Evolutionary conservation across 2,113 vertebrate genomes (phyloP).

Genomic region (Catharus fuscescens): DNA sequence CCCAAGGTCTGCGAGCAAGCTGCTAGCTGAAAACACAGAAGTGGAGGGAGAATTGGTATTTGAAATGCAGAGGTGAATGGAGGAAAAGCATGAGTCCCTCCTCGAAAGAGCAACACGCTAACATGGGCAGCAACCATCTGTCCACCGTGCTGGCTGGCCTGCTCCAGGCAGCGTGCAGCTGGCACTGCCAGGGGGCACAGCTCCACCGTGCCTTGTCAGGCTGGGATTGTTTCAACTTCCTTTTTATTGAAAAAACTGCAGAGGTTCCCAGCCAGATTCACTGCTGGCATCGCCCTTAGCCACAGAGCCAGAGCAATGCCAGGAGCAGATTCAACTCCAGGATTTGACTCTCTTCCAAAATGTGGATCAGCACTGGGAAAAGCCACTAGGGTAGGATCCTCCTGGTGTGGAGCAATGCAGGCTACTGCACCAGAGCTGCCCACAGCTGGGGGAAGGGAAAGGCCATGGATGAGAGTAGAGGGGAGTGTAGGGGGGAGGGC

Average conservation of each 20-base stretch:
- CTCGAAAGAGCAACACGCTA: not conserved
- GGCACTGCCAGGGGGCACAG: not conserved
- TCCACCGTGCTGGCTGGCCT: not conserved
- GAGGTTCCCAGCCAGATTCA: not conserved
- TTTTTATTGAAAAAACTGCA: not conserved
- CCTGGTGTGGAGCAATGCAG: accelerated
- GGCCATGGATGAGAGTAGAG: not conserved
- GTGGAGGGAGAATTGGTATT: not conserved
- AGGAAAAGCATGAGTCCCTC: not conserved
- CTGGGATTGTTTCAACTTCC: not conserved
- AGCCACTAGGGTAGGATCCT: not conserved
- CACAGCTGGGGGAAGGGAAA: not conserved
- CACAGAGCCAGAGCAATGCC: not conserved
- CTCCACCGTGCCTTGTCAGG: accelerated
- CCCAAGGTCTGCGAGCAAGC: not conserved
- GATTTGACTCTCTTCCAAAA: not conserved
- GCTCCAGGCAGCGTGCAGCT: not conserved
- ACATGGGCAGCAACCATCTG: slow-evolving; percentile 5
- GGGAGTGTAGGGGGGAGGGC: not conserved
- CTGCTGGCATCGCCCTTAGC: not conserved
- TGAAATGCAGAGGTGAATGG: not conserved
- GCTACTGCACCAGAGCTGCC: not conserved
- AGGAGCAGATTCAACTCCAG: not conserved
- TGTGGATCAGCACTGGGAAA: not conserved
- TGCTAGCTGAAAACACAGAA: not conserved